phyloP scores from a whole-genome alignment of 2,113 vertebrate species.

The Tupaia tana region DNA sequence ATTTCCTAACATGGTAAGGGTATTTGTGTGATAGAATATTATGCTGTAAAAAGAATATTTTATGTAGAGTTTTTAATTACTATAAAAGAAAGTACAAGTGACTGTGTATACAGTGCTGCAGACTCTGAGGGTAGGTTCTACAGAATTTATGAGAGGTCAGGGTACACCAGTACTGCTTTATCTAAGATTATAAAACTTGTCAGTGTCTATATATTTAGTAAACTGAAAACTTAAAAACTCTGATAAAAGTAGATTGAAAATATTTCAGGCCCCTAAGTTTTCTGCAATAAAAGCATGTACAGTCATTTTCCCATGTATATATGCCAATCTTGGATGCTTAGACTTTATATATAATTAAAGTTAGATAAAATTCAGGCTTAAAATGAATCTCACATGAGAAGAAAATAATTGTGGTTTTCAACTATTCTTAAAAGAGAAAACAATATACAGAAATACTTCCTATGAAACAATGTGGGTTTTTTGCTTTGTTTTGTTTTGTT shows the following conservation, averaged over 20 bases:
- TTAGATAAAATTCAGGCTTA: background rate
- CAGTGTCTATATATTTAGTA: background rate
- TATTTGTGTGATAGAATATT: background rate
- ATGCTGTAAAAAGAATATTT: background rate
- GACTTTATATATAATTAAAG: background rate
- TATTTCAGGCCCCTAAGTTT: background rate
- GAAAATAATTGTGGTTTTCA: slow-evolving; percentile 21
- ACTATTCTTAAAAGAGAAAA: background rate
- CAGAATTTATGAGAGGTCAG: background rate
- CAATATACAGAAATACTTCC: background rate
- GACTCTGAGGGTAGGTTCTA: background rate
- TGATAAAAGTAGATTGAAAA: slow-evolving; percentile 14
- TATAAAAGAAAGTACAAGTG: background rate
- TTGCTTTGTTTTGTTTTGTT: slow-evolving; percentile 18
- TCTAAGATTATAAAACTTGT: background rate
- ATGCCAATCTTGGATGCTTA: background rate
- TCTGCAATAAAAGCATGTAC: background rate
- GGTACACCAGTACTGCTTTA: background rate
- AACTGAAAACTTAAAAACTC: background rate
- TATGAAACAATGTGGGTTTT: background rate
- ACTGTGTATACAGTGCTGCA: background rate
- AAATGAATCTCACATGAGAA: background rate
- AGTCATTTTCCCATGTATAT: background rate
- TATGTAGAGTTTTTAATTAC: background rate
- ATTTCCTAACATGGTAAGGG: background rate